A percentile compares a stretch with the other conserved stretches of the same genome.
These are phyloP conservation scores for human DNA, from an alignment of 2,113 vertebrate genomes.

Conservation along the genomic window DNA sequence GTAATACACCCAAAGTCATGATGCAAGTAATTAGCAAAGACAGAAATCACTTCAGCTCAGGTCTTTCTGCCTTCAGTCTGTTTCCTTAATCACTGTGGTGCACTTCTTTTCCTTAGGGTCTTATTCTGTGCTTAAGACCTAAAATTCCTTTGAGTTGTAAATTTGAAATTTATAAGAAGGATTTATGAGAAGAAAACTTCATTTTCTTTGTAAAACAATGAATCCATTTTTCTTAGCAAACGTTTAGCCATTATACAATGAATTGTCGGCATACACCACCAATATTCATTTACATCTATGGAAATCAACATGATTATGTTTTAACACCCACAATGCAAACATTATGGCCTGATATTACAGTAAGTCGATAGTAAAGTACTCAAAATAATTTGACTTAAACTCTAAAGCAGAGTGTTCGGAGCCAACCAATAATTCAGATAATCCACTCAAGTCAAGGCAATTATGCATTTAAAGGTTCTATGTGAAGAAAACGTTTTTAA, in stretches of 20 bases:
- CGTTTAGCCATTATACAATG: neutral
- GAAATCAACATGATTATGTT: neutral
- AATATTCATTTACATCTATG: neutral
- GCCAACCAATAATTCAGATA: neutral
- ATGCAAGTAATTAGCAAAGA: neutral
- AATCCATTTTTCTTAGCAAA: neutral
- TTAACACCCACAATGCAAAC: neutral
- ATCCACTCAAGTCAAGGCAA: neutral
- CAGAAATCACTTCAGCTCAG: neutral
- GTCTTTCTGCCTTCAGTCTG: neutral
- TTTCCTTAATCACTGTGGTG: neutral
- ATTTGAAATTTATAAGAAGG: neutral
- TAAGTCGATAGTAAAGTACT: neutral
- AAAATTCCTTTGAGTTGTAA: neutral
- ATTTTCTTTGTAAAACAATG: constrained; percentile 3
- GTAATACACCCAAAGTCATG: neutral
- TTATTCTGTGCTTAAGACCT: neutral
- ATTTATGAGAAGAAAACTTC: constrained; percentile 15
- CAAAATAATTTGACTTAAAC: constrained; percentile 17
- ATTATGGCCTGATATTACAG: neutral
- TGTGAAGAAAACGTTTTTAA: neutral
- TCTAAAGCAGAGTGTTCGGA: neutral
- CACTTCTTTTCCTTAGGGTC: neutral
- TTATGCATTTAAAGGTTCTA: neutral
- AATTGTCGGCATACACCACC: neutral